Conservation (phyloP, 2,113 vertebrate genomes). For the Gavia stellata region DNA sequence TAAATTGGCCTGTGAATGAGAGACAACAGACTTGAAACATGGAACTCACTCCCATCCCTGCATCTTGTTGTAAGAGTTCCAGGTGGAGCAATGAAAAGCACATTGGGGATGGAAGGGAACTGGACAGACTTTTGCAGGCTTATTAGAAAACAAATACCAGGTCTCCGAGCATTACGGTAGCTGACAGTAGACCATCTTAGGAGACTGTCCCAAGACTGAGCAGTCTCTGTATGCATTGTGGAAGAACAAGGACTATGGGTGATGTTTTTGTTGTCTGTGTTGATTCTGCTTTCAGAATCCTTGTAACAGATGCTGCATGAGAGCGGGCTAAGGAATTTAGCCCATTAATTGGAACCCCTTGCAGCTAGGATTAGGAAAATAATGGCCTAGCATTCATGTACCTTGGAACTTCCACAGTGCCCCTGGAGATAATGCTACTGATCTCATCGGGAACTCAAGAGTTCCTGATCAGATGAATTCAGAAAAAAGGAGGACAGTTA, state of each 20-base stretch:
- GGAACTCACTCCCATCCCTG: not conserved
- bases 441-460: not conserved
- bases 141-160: not conserved
- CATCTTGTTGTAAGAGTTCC: not conserved
- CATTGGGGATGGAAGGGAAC: not conserved
- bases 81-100: not conserved
- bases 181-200: not conserved
- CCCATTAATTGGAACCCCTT: not conserved
- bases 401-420: not conserved
- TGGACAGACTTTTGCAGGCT: not conserved
- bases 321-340: not conserved
- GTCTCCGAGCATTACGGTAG: not conserved
- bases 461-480: not conserved
- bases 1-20: constrained; percentile 94
- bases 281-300: not conserved
- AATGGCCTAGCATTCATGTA: not conserved
- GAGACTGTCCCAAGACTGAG: not conserved
- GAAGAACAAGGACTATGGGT: not conserved
- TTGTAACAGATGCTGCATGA: not conserved
- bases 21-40: not conserved
- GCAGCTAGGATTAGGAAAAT: not conserved
- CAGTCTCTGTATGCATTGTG: not conserved
- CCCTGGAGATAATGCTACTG: not conserved
- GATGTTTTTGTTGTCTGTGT: not conserved
- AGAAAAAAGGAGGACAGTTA: not conserved